Evolutionary conservation across 1,140 invertebrate species (phyloP).

Genomic region (Platorchestia sp.): DNA sequence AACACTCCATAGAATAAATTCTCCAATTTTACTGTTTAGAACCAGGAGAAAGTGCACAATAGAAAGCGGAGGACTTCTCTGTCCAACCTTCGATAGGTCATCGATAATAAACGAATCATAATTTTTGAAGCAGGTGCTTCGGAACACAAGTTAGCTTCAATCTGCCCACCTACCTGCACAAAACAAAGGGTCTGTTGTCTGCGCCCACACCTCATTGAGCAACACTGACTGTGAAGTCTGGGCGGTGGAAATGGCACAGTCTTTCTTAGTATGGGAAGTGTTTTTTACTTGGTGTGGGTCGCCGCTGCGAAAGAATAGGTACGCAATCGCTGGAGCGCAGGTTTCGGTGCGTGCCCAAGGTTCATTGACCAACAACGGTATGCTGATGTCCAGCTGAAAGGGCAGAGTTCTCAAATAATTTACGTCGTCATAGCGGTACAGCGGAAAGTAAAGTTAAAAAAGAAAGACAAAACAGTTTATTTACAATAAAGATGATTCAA

Average conservation of each 20-base stretch:
- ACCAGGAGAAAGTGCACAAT: neutral
- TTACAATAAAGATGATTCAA: no score
- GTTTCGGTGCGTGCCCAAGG: neutral
- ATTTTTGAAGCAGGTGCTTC: neutral
- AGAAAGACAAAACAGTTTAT: no score
- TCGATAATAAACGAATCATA: neutral
- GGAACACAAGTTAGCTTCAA: neutral
- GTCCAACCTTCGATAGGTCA: neutral
- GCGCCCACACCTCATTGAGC: neutral
- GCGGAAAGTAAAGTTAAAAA: no score
- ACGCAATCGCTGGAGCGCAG: neutral
- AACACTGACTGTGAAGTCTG: neutral
- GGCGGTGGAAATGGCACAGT: neutral
- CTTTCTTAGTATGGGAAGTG: neutral
- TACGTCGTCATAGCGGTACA: no score
- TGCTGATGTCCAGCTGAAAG: neutral
- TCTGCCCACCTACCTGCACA: neutral
- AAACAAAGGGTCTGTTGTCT: neutral
- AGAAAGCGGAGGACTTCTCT: neutral
- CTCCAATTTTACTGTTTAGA: neutral
- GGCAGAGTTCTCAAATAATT: no score
- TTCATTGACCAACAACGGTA: neutral
- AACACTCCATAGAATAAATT: neutral
- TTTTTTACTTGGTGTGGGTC: neutral
- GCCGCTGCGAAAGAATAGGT: neutral